Percentiles rank a stretch among this genome's conserved stretches.
Conservation (phyloP, 1,140 invertebrate species). For the Ridgeia piscesae region DNA sequence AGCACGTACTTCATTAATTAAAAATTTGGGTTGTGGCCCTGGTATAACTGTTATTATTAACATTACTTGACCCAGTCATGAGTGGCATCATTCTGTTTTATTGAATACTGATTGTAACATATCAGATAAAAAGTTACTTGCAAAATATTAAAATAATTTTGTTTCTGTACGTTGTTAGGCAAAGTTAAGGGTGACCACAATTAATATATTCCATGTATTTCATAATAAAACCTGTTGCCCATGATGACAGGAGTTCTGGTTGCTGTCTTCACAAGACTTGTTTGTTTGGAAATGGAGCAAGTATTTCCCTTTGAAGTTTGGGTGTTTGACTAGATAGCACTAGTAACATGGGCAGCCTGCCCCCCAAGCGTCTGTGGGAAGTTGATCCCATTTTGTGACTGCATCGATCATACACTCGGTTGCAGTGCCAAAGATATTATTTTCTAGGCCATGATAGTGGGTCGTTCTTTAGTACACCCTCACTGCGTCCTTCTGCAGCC, state of each 20-base stretch:
- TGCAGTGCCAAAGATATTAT: neutral
- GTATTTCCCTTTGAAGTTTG: neutral
- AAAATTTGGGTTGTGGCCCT: too few relatives aligned
- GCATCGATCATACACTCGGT: neutral
- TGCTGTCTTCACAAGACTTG: neutral
- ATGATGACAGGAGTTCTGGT: neutral
- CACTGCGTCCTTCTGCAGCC: neutral
- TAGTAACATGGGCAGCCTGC: neutral
- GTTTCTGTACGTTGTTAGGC: too few relatives aligned
- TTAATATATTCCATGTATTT: neutral
- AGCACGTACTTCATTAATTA: too few relatives aligned
- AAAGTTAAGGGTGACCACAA: neutral
- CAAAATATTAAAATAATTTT: too few relatives aligned
- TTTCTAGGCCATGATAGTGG: neutral
- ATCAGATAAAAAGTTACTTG: too few relatives aligned
- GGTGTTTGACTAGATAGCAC: neutral
- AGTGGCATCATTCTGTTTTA: too few relatives aligned
- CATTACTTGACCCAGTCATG: too few relatives aligned
- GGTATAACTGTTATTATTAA: too few relatives aligned
- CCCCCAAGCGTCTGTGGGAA: neutral
- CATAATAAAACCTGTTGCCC: neutral
- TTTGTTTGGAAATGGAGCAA: neutral
- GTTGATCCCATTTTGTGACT: neutral
- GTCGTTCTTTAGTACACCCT: neutral
- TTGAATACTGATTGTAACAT: too few relatives aligned